These are phyloP conservation scores for Machimus atricapillus DNA, from an alignment of 2,888 invertebrate species.

Conservation along the genomic window DNA sequence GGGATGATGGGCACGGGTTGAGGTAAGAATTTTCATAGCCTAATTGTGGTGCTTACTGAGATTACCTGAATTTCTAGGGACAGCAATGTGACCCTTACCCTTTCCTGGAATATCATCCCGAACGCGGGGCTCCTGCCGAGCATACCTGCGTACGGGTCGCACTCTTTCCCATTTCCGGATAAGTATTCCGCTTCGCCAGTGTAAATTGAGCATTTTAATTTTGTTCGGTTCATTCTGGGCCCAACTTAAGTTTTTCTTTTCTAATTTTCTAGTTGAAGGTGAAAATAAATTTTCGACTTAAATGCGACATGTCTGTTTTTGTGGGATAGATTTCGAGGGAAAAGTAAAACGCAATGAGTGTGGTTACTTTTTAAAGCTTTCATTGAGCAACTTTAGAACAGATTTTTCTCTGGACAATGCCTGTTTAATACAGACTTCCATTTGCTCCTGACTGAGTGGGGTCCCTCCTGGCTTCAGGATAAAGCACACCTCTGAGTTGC, in stretches of 20 bases:
- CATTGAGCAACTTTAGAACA: conserved; percentile 56
- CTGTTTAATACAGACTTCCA: conserved; percentile 68
- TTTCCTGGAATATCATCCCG: conserved; percentile 98
- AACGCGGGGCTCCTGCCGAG: conserved; percentile 96
- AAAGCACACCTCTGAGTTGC: conserved; percentile 70
- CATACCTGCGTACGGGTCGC: conserved; percentile 80
- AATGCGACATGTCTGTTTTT: background rate
- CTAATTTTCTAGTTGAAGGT: conserved; percentile 10
- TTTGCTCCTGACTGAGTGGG: conserved; percentile 66
- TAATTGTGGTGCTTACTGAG: background rate
- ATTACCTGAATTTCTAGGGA: conserved; percentile 69
- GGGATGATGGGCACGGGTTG: conserved; percentile 98
- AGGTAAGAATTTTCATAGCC: conserved; percentile 68
- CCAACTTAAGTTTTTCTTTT: background rate
- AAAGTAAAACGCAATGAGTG: background rate
- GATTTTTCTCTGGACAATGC: conserved; percentile 68
- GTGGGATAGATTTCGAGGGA: background rate
- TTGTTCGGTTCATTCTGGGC: background rate
- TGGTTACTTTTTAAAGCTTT: background rate
- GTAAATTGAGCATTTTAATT: conserved; percentile 48
- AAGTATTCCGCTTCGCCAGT: conserved; percentile 78
- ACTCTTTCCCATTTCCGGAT: conserved; percentile 88
- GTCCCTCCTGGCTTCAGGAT: conserved; percentile 80
- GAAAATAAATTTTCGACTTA: conserved; percentile 15
- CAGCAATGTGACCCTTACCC: conserved; percentile 91